These are phyloP conservation scores for Clupea harengus DNA, from an alignment of 2,113 vertebrate species.

Conservation along the genomic window DNA sequence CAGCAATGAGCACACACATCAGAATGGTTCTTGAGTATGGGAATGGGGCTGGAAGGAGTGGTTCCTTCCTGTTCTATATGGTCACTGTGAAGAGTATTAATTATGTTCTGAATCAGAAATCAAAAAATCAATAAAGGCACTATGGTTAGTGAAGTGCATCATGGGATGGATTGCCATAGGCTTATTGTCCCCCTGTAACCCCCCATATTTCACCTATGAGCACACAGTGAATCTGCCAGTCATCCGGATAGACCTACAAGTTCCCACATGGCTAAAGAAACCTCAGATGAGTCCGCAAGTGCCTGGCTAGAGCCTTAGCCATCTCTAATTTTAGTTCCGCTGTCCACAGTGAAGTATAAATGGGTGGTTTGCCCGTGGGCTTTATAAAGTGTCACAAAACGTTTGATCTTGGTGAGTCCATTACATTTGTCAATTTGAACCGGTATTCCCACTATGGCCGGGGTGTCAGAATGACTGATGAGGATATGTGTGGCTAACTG, in stretches of 20 bases:
- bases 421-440: not conserved
- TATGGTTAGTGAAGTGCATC: not conserved
- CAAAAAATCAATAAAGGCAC: too few relatives aligned
- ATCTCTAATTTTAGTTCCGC: not conserved
- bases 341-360: not conserved
- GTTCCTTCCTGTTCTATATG: too few relatives aligned
- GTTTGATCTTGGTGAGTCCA: not conserved
- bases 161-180: too few relatives aligned
- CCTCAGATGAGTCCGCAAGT: not conserved
- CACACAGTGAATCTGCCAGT: not conserved
- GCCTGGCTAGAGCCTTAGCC: not conserved
- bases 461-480: not conserved
- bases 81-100: too few relatives aligned
- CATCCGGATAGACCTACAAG: not conserved
- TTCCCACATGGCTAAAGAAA: not conserved
- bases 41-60: not conserved
- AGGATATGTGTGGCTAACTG: not conserved
- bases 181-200: too few relatives aligned
- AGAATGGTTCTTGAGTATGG: not conserved
- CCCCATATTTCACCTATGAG: too few relatives aligned
- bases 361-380: not conserved
- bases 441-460: not conserved
- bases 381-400: not conserved
- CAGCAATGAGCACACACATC: too few relatives aligned
- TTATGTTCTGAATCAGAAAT: too few relatives aligned